Evolutionary conservation across 2,113 vertebrate species (phyloP).

Genomic region (Carassius auratus): DNA sequence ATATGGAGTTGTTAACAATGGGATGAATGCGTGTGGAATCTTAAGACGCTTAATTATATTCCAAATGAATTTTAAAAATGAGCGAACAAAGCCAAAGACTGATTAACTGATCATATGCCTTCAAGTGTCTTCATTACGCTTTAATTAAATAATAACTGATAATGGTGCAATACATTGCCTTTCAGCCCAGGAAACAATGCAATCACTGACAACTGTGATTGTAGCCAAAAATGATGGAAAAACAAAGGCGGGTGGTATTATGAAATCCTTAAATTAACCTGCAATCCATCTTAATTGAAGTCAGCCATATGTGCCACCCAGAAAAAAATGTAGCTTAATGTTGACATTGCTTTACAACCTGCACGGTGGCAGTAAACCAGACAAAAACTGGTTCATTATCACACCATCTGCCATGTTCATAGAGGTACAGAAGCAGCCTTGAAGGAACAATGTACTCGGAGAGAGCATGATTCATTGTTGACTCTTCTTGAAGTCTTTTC

Average conservation of each 20-base stretch:
- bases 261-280: not conserved
- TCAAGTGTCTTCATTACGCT: not conserved
- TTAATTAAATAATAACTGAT: conserved; percentile 11
- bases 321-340: not conserved
- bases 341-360: not conserved
- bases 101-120: conserved; percentile 8
- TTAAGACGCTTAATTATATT: conserved; percentile 2
- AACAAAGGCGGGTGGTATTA: not conserved
- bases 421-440: not conserved
- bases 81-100: conserved; percentile 13
- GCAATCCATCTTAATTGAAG: not conserved
- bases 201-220: not conserved
- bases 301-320: not conserved
- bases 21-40: not conserved
- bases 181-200: not conserved
- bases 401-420: not conserved
- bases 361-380: too few relatives aligned
- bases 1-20: conserved; percentile 6
- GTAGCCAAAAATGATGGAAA: not conserved
- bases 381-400: not conserved
- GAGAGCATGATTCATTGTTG: not conserved
- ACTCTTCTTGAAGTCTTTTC: not conserved
- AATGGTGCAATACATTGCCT: conserved; percentile 4
- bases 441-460: not conserved
- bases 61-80: not conserved